These are phyloP conservation scores for Aplodontia rufa DNA, from an alignment of 2,113 vertebrate genomes.

Conservation along the genomic window DNA sequence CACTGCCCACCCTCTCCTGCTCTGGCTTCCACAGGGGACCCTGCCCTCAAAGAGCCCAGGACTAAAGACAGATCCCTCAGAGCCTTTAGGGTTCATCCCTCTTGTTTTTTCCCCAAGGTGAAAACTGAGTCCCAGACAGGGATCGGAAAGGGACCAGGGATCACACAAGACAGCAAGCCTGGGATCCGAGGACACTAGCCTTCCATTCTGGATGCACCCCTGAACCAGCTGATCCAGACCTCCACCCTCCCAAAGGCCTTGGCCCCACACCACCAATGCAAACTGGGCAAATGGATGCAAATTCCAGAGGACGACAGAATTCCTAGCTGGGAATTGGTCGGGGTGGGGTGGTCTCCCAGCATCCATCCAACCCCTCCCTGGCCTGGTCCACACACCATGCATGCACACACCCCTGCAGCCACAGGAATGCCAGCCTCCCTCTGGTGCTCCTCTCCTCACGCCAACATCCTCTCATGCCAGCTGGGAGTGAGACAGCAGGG, in stretches of 20 bases:
- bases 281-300: background rate
- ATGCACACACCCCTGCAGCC: background rate
- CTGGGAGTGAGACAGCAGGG: slow-evolving; percentile 72
- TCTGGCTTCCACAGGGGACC: background rate
- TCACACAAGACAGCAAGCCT: background rate
- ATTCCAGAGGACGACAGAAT: background rate
- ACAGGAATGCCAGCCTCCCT: slow-evolving; percentile 36
- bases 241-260: background rate
- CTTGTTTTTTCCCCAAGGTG: background rate
- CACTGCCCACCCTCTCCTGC: background rate
- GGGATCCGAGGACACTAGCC: background rate
- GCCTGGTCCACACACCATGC: background rate
- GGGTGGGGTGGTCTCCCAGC: background rate
- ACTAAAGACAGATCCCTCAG: background rate
- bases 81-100: background rate
- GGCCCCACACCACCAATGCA: background rate
- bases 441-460: slow-evolving; percentile 25
- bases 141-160: background rate
- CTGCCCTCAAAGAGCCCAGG: background rate
- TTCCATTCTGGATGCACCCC: background rate
- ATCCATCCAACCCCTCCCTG: background rate
- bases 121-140: background rate
- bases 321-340: no score
- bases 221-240: background rate
- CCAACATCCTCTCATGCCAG: slow-evolving; percentile 54